phyloP scores from a whole-genome alignment of 1,140 invertebrate species.

The Armadillidium nasatum region DNA sequence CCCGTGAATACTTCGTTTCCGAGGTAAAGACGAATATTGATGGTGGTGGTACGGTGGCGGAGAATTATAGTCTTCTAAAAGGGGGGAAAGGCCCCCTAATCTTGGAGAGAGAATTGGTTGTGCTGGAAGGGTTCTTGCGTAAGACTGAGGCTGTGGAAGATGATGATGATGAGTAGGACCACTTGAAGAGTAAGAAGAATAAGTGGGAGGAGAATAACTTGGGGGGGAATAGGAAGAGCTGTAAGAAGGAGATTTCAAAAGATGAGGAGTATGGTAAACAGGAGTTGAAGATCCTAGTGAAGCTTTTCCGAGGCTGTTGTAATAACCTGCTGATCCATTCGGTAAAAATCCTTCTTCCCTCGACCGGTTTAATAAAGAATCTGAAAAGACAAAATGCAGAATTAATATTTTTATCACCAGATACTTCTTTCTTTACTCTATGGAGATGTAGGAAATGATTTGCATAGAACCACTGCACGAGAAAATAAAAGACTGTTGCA shows the following conservation, averaged over 20 bases:
- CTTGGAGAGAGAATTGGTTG: constrained; percentile 14
- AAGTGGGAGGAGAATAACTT: constrained; percentile 16
- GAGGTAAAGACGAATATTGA: constrained; percentile 21
- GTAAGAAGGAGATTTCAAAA: constrained; percentile 1
- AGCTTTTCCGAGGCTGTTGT: constrained; percentile 23
- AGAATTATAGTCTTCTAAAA: constrained; percentile 15
- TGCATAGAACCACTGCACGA: no score
- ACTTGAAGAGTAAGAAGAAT: not conserved
- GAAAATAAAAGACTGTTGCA: no score
- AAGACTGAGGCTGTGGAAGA: constrained; percentile 7
- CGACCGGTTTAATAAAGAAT: not conserved
- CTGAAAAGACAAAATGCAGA: not conserved
- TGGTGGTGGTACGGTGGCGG: constrained; percentile 4
- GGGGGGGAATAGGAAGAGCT: constrained; percentile 20
- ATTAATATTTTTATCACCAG: no score
- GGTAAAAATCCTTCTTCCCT: constrained; percentile 16
- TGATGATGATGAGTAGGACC: constrained; percentile 8
- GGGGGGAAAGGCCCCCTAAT: not conserved
- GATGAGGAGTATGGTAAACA: constrained; percentile 7
- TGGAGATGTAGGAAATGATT: no score
- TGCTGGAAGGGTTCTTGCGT: constrained; percentile 16
- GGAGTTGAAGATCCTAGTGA: not conserved
- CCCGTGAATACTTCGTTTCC: constrained; percentile 4
- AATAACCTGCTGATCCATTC: constrained; percentile 25
- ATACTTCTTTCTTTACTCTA: no score